Evolutionary conservation across 2,888 invertebrate genomes (phyloP).

Genomic region (Ophonus ardosiacus): DNA sequence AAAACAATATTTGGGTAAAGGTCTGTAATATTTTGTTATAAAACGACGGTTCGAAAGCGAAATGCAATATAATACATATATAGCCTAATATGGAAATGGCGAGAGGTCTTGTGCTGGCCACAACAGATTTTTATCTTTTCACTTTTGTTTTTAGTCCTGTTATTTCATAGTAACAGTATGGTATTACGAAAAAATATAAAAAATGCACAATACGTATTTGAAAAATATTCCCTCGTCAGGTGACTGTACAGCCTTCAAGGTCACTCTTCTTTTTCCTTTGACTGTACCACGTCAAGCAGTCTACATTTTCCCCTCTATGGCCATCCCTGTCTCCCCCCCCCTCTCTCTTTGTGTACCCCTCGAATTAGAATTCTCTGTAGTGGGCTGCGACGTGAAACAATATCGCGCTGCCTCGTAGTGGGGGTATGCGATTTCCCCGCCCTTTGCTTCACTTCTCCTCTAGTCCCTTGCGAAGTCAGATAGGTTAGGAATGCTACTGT

Average conservation of each 20-base stretch:
- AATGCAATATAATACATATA: too few relatives aligned
- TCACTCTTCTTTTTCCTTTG: conserved; percentile 37
- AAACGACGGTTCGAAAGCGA: too few relatives aligned
- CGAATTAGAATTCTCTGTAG: conserved; percentile 46
- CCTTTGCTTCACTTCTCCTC: neutral
- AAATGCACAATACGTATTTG: too few relatives aligned
- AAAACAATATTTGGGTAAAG: too few relatives aligned
- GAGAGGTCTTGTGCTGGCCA: too few relatives aligned
- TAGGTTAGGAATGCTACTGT: conserved; percentile 36
- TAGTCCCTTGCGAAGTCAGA: neutral
- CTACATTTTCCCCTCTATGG: conserved; percentile 17
- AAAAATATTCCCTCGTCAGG: too few relatives aligned
- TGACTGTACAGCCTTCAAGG: conserved; percentile 1
- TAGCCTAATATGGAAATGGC: too few relatives aligned
- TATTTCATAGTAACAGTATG: too few relatives aligned
- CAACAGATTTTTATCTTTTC: too few relatives aligned
- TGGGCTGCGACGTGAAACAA: conserved; percentile 45
- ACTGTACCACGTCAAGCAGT: conserved; percentile 62
- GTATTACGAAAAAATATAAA: too few relatives aligned
- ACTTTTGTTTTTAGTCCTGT: too few relatives aligned
- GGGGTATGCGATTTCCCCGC: conserved; percentile 32
- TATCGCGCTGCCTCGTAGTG: conserved; percentile 19
- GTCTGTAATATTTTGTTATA: too few relatives aligned
- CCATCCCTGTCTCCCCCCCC: conserved; percentile 3
- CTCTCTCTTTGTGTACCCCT: neutral